Evolutionary conservation across 1,140 invertebrate species (phyloP).

Genomic region (Kradibia gibbosae): DNA sequence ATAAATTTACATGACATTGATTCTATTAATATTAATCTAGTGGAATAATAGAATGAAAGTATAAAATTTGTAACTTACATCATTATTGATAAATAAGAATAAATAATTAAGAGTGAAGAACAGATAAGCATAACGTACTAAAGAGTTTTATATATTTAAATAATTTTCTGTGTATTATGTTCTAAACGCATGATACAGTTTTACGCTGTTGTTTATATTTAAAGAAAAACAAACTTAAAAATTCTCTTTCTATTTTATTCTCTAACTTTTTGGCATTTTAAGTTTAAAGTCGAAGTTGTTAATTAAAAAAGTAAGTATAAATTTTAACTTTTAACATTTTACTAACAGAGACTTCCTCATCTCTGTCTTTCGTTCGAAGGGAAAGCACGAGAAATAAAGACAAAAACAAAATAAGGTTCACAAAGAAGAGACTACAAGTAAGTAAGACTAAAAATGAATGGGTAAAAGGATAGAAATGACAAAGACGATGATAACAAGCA

Average conservation of each 20-base stretch:
- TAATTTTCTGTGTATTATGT: no score
- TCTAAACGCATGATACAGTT: no score
- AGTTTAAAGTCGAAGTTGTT: neutral
- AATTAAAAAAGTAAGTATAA: neutral
- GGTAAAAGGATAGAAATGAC: neutral
- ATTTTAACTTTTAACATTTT: conserved; percentile 17
- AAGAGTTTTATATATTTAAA: no score
- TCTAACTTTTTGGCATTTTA: neutral
- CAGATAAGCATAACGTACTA: no score
- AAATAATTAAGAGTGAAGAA: no score
- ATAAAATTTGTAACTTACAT: no score
- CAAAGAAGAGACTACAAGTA: neutral
- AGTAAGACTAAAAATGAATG: neutral
- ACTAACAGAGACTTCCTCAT: conserved; percentile 3
- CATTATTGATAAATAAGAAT: no score
- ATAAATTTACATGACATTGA: neutral
- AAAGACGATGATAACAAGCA: neutral
- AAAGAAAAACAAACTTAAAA: no score
- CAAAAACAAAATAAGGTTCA: conserved; percentile 27
- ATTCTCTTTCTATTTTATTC: neutral
- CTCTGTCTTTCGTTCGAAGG: neutral
- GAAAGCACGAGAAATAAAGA: neutral
- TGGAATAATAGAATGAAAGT: no score
- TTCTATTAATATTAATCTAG: no score
- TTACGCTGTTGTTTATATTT: no score